These are phyloP conservation scores for Sciaenops ocellatus DNA, from an alignment of 2,797 vertebrate species.

Conservation along the genomic window DNA sequence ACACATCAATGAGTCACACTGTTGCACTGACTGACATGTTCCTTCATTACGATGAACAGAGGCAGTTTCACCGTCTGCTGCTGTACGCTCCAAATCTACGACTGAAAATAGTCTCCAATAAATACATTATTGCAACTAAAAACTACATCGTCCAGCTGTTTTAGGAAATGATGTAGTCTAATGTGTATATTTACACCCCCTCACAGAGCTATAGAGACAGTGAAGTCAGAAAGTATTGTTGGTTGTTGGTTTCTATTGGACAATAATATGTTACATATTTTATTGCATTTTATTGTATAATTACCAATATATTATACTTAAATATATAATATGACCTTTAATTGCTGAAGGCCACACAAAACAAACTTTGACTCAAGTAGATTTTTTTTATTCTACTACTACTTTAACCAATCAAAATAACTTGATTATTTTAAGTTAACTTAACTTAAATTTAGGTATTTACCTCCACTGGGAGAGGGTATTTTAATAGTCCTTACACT, in stretches of 20 bases:
- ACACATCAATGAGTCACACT: background rate
- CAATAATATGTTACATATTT: background rate
- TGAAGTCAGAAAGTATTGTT: background rate
- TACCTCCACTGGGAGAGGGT: background rate
- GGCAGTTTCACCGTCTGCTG: background rate
- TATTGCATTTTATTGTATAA: background rate
- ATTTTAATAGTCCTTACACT: background rate
- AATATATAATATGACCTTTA: background rate
- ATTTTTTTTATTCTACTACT: no score
- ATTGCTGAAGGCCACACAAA: background rate
- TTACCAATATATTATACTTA: background rate
- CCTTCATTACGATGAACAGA: background rate
- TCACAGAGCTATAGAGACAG: background rate
- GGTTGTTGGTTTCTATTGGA: background rate
- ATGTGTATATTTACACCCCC: no score
- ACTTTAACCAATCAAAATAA: no score
- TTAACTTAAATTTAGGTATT: background rate
- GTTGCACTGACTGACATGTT: background rate
- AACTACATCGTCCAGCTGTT: background rate
- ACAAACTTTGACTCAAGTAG: no score
- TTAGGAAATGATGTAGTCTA: background rate
- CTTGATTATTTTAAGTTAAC: no score
- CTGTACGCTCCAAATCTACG: rapidly evolving
- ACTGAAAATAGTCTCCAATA: background rate
- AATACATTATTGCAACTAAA: no score